A percentile compares a stretch with the other conserved stretches of the same genome.
phyloP scores from a whole-genome alignment of 2,797 vertebrate species.

The Lepilemur septentrionalis region DNA sequence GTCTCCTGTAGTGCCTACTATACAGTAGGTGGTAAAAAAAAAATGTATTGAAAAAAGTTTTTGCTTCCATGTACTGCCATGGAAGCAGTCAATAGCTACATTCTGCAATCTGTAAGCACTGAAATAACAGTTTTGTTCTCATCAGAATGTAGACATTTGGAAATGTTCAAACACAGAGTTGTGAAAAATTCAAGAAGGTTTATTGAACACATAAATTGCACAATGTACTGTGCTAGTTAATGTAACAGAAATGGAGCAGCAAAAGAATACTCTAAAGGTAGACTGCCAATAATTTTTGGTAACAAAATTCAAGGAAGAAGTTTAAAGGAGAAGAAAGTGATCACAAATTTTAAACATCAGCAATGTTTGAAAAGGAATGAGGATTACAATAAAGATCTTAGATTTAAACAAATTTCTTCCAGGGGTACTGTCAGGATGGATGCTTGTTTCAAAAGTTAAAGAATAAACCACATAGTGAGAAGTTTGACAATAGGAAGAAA shows the following conservation, averaged over 20 bases:
- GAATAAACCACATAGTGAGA: not conserved
- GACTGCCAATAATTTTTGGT: not conserved
- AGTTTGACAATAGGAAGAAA: constrained; percentile 5
- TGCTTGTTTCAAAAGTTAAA: not conserved
- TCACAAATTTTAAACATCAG: constrained; percentile 29
- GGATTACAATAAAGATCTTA: not conserved
- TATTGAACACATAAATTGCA: not conserved
- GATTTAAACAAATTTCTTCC: not conserved
- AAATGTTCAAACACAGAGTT: not conserved
- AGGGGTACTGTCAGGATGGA: not conserved
- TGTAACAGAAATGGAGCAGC: not conserved
- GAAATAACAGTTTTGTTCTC: not conserved
- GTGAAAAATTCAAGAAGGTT: not conserved
- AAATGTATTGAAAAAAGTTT: not conserved
- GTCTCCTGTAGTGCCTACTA: not conserved
- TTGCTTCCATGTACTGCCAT: not conserved
- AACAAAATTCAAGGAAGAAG: not conserved
- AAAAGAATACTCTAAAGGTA: not conserved
- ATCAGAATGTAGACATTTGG: not conserved
- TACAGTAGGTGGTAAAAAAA: not conserved
- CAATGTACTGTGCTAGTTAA: not conserved
- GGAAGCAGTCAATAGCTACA: not conserved
- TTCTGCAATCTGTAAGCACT: not conserved
- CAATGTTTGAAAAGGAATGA: not conserved
- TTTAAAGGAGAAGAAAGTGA: not conserved